phyloP scores from a whole-genome alignment of 2,797 vertebrate genomes.

The Sebastes ruberrimus region DNA sequence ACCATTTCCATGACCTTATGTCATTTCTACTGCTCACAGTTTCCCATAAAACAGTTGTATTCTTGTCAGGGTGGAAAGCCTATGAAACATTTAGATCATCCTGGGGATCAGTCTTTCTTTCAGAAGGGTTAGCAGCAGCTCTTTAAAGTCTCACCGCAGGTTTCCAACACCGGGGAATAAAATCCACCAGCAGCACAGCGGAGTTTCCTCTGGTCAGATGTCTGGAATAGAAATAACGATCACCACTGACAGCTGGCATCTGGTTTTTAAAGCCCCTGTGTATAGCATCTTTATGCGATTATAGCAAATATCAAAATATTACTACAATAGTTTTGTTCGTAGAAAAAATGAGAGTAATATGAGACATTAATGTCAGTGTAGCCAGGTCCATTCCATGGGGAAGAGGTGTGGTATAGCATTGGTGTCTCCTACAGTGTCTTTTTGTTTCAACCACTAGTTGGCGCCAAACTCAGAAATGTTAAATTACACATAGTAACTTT shows the following conservation, averaged over 20 bases:
- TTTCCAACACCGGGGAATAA: background rate
- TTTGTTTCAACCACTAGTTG: background rate
- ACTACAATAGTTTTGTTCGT: rapidly evolving
- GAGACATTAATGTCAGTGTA: background rate
- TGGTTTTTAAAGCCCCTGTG: background rate
- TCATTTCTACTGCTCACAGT: background rate
- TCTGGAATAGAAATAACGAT: background rate
- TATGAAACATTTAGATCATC: constrained; percentile 30
- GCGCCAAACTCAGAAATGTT: background rate
- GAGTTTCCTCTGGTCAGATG: background rate
- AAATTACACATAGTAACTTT: background rate
- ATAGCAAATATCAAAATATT: background rate
- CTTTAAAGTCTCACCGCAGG: constrained; percentile 2
- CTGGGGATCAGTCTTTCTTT: background rate
- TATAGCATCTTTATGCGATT: background rate
- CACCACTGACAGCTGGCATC: background rate
- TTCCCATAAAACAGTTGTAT: background rate
- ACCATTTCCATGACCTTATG: background rate
- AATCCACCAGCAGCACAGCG: background rate
- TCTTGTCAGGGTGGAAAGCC: background rate
- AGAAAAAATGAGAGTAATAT: rapidly evolving
- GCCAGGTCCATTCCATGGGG: background rate
- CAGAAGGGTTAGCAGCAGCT: background rate
- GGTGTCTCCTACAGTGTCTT: too few species aligned
- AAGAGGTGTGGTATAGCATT: background rate